Conservation (phyloP, 2,113 vertebrate genomes). For the Ariopsis seemanni region DNA sequence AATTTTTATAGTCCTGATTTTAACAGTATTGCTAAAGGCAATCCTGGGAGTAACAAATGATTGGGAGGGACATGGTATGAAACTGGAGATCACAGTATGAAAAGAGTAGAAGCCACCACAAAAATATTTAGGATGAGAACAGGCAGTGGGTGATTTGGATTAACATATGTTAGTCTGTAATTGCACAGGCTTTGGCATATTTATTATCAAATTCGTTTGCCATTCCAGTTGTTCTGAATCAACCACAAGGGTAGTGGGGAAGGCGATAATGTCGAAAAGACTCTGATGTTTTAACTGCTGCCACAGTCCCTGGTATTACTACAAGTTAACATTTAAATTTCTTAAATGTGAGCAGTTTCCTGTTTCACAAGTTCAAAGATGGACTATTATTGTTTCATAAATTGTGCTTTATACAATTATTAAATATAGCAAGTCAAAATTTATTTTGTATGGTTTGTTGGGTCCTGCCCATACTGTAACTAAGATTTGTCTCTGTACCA, state of each 20-base stretch:
- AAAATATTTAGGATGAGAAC: slow-evolving; percentile 45
- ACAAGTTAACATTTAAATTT: not conserved
- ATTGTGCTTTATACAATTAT: not conserved
- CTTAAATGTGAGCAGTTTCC: not conserved
- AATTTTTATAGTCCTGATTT: not conserved
- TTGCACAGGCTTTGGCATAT: slow-evolving; percentile 47
- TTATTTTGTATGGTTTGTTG: not conserved
- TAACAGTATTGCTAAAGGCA: slow-evolving; percentile 10
- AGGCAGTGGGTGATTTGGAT: slow-evolving; percentile 64
- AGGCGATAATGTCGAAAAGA: not conserved
- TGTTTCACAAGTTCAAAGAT: not conserved
- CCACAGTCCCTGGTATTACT: not conserved
- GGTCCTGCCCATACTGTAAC: not conserved
- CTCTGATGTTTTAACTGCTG: not conserved
- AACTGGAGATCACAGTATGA: slow-evolving; percentile 37
- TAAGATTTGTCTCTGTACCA: not conserved
- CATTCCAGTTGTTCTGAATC: slow-evolving; percentile 41
- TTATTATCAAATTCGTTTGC: slow-evolving; percentile 47
- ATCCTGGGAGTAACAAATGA: not conserved
- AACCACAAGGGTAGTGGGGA: slow-evolving; percentile 3
- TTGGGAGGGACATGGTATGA: slow-evolving; percentile 19
- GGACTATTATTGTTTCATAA: not conserved
- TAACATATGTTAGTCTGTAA: slow-evolving; percentile 54
- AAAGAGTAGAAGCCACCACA: slow-evolving; percentile 18
- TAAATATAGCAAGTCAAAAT: not conserved